These are phyloP conservation scores for Lepilemur ruficaudatus DNA, from an alignment of 2,797 vertebrate species.

Conservation along the genomic window DNA sequence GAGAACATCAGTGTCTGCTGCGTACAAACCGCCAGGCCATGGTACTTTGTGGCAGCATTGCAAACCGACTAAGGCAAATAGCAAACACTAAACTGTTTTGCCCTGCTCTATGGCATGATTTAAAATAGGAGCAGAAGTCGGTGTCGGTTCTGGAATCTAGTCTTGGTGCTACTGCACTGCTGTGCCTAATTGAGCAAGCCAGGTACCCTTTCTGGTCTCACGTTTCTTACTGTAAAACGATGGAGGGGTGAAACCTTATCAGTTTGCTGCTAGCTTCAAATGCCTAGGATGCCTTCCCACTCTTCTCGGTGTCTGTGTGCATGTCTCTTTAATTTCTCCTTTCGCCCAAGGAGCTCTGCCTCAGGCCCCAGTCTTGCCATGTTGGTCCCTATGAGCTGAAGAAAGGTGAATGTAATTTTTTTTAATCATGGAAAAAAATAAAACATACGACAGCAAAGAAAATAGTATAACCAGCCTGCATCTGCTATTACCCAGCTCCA, in stretches of 20 bases:
- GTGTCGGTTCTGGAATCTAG: accelerated
- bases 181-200: background rate
- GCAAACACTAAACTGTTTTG: background rate
- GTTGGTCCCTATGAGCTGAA: background rate
- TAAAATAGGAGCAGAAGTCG: background rate
- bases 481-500: background rate
- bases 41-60: background rate
- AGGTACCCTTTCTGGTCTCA: background rate
- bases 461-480: background rate
- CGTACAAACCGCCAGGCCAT: no score
- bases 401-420: background rate
- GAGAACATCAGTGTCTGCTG: accelerated
- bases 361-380: accelerated
- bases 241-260: background rate
- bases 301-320: accelerated
- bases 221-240: background rate
- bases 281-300: background rate
- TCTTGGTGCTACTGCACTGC: accelerated
- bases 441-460: background rate
- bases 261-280: background rate
- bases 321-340: background rate
- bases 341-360: background rate
- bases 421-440: background rate
- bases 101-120: background rate
- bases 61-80: background rate